These are phyloP conservation scores for Myopa tessellatipennis DNA, from an alignment of 2,888 invertebrate genomes.

Conservation along the genomic window DNA sequence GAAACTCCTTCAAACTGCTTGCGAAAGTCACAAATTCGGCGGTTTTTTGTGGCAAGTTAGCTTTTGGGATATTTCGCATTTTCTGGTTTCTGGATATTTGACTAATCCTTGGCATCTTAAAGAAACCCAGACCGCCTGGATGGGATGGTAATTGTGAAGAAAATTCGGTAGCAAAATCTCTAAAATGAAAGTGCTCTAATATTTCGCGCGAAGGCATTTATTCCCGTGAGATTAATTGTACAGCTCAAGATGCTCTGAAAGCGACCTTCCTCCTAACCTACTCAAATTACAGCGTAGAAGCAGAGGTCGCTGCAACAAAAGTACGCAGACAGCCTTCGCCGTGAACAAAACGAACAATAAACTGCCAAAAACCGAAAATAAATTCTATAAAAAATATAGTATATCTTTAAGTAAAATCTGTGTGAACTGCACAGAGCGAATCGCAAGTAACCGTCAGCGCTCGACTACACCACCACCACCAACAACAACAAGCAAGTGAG, in stretches of 20 bases:
- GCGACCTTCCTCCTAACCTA: conserved; percentile 21
- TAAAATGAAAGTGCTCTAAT: too few species aligned
- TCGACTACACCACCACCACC: background rate
- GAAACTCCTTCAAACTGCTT: too few species aligned
- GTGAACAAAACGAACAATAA: conserved; percentile 7
- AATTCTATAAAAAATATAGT: conserved; percentile 40
- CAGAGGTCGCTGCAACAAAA: background rate
- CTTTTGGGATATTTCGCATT: too few species aligned
- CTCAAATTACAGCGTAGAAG: conserved; percentile 47
- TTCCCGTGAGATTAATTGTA: background rate
- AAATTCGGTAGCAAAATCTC: too few species aligned
- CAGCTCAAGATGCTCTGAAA: background rate
- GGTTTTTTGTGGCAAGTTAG: too few species aligned
- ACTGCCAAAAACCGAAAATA: conserved; percentile 23
- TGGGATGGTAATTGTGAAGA: too few species aligned
- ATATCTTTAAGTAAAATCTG: conserved; percentile 38
- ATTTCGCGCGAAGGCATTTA: too few species aligned
- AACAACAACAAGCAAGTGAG: conserved; percentile 17
- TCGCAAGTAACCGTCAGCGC: too few species aligned
- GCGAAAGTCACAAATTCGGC: too few species aligned
- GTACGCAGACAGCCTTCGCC: conserved; percentile 8
- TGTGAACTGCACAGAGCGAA: conserved; percentile 36
- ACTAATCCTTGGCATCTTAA: too few species aligned
- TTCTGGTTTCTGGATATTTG: too few species aligned
- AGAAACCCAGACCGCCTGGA: too few species aligned